Conservation (phyloP, 2,113 vertebrate species). For the Microtus montanus region DNA sequence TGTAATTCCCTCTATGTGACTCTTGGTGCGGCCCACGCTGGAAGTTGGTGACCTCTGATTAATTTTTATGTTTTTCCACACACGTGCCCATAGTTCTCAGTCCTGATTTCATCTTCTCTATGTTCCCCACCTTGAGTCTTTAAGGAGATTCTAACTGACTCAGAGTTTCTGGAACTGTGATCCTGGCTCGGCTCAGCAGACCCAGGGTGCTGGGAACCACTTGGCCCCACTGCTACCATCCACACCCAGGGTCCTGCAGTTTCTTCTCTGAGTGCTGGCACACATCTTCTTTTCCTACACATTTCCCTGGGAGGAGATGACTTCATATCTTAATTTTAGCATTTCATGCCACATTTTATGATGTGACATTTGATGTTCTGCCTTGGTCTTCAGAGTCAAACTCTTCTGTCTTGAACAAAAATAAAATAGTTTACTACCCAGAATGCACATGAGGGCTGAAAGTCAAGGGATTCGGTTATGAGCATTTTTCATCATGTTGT, state of each 20-base stretch:
- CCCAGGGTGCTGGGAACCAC: neutral
- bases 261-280: fast-evolving
- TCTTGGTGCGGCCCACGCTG: neutral
- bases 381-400: constrained; percentile 11
- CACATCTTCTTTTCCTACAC: neutral
- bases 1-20: neutral
- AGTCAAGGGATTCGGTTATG: neutral
- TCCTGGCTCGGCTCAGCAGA: neutral
- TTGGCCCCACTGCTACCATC: fast-evolving
- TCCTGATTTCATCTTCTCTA: neutral
- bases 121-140: neutral
- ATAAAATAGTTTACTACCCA: neutral
- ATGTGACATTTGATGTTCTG: constrained; percentile 22
- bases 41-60: neutral
- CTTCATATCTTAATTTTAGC: constrained; percentile 49
- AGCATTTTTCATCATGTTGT: constrained; percentile 4
- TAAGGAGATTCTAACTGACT: neutral
- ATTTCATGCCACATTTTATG: constrained; percentile 48
- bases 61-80: neutral
- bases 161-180: neutral
- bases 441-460: neutral
- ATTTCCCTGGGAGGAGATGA: neutral
- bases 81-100: neutral
- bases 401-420: constrained; percentile 36
- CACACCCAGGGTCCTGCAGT: fast-evolving